phyloP scores from a whole-genome alignment of 2,113 vertebrate species.

The Myotis yumanensis region DNA sequence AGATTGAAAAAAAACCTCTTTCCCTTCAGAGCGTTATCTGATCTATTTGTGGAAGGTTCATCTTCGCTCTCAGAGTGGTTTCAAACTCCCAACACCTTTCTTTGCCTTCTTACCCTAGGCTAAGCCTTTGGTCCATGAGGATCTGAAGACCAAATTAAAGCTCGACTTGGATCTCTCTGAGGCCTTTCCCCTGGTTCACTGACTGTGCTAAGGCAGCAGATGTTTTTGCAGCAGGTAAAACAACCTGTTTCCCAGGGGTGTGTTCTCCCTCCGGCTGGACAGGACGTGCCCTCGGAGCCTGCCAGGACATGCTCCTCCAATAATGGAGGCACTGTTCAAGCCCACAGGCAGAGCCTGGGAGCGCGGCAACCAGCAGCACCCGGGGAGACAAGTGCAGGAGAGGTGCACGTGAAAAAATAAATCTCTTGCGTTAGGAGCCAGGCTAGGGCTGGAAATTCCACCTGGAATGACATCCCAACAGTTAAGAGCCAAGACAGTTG shows the following conservation, averaged over 20 bases:
- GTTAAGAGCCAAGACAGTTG: neutral
- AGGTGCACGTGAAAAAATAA: neutral
- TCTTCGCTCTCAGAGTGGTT: neutral
- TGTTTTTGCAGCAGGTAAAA: slow-evolving; percentile 24
- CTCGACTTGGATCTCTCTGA: neutral
- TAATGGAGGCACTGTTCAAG: neutral
- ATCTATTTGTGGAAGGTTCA: neutral
- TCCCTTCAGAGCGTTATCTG: neutral
- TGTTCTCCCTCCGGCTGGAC: neutral
- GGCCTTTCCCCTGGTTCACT: neutral
- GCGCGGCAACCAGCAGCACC: neutral
- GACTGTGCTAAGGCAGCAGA: neutral
- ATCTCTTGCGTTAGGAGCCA: neutral
- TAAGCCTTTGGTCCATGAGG: neutral
- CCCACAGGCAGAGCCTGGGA: neutral
- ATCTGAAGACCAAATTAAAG: neutral
- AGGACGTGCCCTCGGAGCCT: neutral
- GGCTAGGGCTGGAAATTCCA: neutral
- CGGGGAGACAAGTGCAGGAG: neutral
- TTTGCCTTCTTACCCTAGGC: neutral
- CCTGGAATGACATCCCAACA: neutral
- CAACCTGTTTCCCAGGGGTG: slow-evolving; percentile 54
- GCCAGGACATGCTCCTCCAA: neutral
- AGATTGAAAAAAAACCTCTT: neutral
- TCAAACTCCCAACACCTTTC: neutral